phyloP scores from a whole-genome alignment of 2,797 vertebrate genomes.

The Epinephelus awoara region DNA sequence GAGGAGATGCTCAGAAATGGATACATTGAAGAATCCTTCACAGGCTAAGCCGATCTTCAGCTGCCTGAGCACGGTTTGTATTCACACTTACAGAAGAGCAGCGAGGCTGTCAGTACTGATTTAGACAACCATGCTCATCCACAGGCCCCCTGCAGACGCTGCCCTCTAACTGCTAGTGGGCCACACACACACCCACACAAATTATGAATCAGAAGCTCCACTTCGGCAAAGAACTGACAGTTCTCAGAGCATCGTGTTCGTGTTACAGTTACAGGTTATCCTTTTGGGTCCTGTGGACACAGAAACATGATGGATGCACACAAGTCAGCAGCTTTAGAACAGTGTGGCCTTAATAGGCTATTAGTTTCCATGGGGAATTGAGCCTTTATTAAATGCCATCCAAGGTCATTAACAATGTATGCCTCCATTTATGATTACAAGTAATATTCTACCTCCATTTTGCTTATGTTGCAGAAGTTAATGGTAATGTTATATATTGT shows the following conservation, averaged over 20 bases:
- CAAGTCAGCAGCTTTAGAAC: slow-evolving; percentile 24
- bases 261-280: slow-evolving; percentile 34
- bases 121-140: slow-evolving; percentile 65
- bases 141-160: slow-evolving; percentile 63
- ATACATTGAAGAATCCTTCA: slow-evolving; percentile 21
- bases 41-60: slow-evolving; percentile 44
- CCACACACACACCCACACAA: slow-evolving; percentile 33
- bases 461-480: slow-evolving; percentile 16
- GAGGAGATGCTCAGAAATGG: slow-evolving; percentile 33
- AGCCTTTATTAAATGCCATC: slow-evolving; percentile 28
- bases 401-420: slow-evolving; percentile 16
- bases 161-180: slow-evolving; percentile 51
- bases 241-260: slow-evolving; percentile 17
- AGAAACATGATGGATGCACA: background rate
- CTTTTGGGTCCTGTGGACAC: slow-evolving; percentile 27
- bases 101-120: slow-evolving; percentile 71
- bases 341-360: slow-evolving; percentile 3
- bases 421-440: slow-evolving; percentile 12
- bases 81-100: slow-evolving; percentile 62
- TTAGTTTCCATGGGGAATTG: background rate
- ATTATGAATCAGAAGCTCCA: slow-evolving; percentile 59
- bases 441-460: background rate
- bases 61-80: slow-evolving; percentile 30
- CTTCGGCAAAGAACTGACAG: slow-evolving; percentile 37
- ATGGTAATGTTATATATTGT: background rate